These are phyloP conservation scores for Chrysopilus asiliformis DNA, from an alignment of 2,888 invertebrate species.

Conservation along the genomic window DNA sequence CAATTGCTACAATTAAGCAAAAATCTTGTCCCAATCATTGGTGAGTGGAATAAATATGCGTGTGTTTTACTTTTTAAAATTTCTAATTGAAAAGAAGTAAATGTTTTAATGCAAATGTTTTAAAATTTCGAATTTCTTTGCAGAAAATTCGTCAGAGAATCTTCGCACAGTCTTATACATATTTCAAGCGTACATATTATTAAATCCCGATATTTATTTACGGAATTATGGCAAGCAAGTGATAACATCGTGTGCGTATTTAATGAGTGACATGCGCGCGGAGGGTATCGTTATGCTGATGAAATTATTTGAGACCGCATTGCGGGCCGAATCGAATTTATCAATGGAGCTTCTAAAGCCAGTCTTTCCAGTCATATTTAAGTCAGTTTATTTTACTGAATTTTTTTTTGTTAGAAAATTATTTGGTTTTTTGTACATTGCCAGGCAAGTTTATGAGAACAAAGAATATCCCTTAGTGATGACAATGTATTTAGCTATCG, in stretches of 20 bases:
- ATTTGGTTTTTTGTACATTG: slow-evolving; percentile 5
- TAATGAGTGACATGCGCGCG: slow-evolving; percentile 63
- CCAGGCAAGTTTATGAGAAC: slow-evolving; percentile 50
- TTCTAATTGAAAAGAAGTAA: too few species aligned
- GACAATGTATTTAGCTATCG: slow-evolving; percentile 62
- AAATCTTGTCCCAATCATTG: slow-evolving; percentile 60
- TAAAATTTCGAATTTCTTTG: too few species aligned
- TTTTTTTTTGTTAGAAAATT: background rate
- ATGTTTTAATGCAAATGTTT: too few species aligned
- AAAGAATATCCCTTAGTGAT: slow-evolving; percentile 61
- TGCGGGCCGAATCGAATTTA: slow-evolving; percentile 58
- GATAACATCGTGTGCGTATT: slow-evolving; percentile 52
- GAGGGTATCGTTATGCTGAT: slow-evolving; percentile 61
- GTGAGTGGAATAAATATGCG: too few species aligned
- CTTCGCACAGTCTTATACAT: slow-evolving; percentile 65
- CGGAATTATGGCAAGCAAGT: slow-evolving; percentile 56
- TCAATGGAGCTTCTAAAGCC: slow-evolving; percentile 59
- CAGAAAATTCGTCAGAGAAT: slow-evolving; percentile 73
- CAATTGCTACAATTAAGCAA: slow-evolving; percentile 58
- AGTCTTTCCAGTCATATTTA: slow-evolving; percentile 46
- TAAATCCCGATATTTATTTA: slow-evolving; percentile 67
- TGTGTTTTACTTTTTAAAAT: too few species aligned
- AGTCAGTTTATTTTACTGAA: slow-evolving; percentile 32
- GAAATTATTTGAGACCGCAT: slow-evolving; percentile 59
- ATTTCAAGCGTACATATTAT: slow-evolving; percentile 65